Evolutionary conservation across 2,888 invertebrate species (phyloP), one percentile per base, ranked within the genome.

Genomic region (Limenitis camilla): DNA sequence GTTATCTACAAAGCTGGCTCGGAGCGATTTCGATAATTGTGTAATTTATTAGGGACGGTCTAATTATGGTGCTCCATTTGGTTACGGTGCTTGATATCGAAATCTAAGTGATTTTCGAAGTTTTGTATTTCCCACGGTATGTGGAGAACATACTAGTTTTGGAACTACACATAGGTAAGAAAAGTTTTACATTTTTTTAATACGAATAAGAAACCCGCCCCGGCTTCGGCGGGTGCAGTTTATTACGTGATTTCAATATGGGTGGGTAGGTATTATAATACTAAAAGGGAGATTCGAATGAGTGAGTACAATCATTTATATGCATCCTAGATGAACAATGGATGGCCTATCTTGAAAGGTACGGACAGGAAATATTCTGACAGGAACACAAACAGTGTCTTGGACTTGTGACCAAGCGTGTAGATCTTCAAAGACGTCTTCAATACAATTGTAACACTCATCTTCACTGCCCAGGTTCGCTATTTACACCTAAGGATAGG

Each of bases 21-120:
- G 47, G 56, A 56, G 58, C 65, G 58, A 55, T 61, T 64, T 64
- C 57, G 65, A 64, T 67, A 66, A 66, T 66, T 63, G 56, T 61
- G 55, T 61, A 61, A 62, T 64, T 62, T 64, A 65, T 63, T 62
- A 47, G 56, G 55, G 45, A 50, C 39, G 44, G 41, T 49, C 57
- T 60, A 61, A 62, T 62, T 62, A 59, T 59, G 50, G 53, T 40
- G 63, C 61, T 64, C 59, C 52, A 57, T 57, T 59, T 61, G 36
- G 42, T 38, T 47, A 50, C 48, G 29, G 11, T 30, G 19, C 19
- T 11, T 9, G 31, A 27, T 29, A 19, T 32, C 35, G 11, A 19
- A 6, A n/a, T 11, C 33, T 36, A n/a, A 36, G 7, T 19, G 9
- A 31, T 43, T 38, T 19, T 19, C 19, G 19, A 3, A 19, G 19